These are phyloP conservation scores for Tringa solitaria DNA, from an alignment of 2,113 vertebrate species.

Conservation along the genomic window DNA sequence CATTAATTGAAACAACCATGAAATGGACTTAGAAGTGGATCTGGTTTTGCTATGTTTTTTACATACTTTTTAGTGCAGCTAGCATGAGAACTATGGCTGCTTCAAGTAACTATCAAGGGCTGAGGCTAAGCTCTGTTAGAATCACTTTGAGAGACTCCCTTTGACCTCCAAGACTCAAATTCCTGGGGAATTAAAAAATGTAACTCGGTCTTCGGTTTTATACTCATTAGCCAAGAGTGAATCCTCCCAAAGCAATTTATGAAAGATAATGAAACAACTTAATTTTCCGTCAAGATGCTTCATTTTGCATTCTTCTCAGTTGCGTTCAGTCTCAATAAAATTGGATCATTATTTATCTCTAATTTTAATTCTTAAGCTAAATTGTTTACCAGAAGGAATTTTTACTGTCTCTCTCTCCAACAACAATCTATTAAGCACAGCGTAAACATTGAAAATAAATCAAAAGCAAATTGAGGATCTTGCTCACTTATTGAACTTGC, in stretches of 20 bases:
- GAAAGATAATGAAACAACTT: slow-evolving; percentile 58
- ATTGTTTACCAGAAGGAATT: slow-evolving; percentile 57
- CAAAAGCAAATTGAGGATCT: slow-evolving; percentile 44
- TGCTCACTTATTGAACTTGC: slow-evolving; percentile 55
- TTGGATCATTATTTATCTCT: slow-evolving; percentile 59
- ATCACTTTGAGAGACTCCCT: neutral
- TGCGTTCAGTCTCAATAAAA: slow-evolving; percentile 21
- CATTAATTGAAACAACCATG: neutral
- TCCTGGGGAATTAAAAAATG: neutral
- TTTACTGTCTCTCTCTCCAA: slow-evolving; percentile 29
- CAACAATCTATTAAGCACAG: slow-evolving; percentile 57
- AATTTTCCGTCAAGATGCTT: slow-evolving; percentile 52
- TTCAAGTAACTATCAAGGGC: neutral
- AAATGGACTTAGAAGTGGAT: neutral
- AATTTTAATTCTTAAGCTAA: slow-evolving; percentile 62
- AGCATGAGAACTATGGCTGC: neutral
- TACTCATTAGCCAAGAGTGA: slow-evolving; percentile 34
- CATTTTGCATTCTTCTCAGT: slow-evolving; percentile 43
- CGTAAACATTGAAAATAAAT: slow-evolving; percentile 62
- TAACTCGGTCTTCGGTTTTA: neutral
- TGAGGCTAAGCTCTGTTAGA: neutral
- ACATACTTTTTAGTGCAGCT: neutral
- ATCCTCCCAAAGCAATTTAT: slow-evolving; percentile 57
- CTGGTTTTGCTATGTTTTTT: neutral
- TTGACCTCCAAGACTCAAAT: neutral